Evolutionary conservation across 2,113 vertebrate species (phyloP).

Genomic region (Chaetodon trifascialis): DNA sequence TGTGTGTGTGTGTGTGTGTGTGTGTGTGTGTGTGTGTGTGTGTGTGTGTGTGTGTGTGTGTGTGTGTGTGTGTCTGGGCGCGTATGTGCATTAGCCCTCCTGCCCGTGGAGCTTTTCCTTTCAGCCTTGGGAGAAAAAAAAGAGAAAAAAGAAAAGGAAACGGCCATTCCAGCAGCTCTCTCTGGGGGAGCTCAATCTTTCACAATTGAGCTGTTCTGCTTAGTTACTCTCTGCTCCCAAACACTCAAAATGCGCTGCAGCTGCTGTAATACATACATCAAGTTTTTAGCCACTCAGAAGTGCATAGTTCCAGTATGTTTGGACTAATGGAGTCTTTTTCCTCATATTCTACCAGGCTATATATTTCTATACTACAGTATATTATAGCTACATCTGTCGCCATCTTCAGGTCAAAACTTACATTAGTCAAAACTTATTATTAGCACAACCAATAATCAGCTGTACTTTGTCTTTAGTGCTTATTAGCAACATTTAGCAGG

Average conservation of each 20-base stretch:
- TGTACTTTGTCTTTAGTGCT: neutral
- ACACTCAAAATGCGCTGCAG: neutral
- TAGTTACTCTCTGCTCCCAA: constrained; percentile 19
- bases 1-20: neutral
- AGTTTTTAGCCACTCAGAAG: neutral
- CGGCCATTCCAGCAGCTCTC: constrained; percentile 32
- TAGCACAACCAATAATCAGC: no score
- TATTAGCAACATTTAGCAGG: neutral
- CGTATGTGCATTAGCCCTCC: neutral
- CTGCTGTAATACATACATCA: neutral
- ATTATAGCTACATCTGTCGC: no score
- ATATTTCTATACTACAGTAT: neutral
- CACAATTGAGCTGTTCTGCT: constrained; percentile 30
- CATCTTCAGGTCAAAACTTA: no score
- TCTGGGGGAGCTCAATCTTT: constrained; percentile 29
- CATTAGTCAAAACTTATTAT: no score
- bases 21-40: neutral
- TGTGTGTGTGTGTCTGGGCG: constrained; percentile 4
- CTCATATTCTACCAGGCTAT: neutral
- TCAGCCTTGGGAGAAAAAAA: constrained; percentile 13
- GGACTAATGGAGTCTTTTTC: neutral
- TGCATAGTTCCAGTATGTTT: neutral
- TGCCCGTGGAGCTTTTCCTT: constrained; percentile 31
- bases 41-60: neutral
- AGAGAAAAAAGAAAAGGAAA: neutral